Conservation (phyloP, 2,797 vertebrate genomes). For the Martes flavigula region DNA sequence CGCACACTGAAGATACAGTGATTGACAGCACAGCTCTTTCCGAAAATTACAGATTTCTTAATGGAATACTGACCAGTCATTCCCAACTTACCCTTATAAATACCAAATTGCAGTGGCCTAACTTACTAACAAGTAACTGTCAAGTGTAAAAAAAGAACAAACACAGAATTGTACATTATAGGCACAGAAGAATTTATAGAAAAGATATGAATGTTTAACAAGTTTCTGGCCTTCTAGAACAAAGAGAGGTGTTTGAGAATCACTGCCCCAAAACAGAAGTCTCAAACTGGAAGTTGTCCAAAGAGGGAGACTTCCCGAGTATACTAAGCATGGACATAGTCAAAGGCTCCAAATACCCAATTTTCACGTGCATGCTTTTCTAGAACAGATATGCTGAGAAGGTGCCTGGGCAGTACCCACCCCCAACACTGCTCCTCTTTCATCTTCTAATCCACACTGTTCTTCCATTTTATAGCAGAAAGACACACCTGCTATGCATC, state of each 20-base stretch:
- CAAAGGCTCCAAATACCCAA: neutral
- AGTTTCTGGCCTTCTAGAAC: neutral
- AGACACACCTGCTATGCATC: neutral
- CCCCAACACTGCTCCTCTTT: neutral
- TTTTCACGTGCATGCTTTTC: neutral
- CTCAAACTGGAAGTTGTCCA: neutral
- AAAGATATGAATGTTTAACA: neutral
- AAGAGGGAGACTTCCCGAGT: neutral
- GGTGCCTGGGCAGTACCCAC: fast-evolving
- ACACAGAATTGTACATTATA: neutral
- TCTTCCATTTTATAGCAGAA: neutral
- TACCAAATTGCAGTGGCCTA: neutral
- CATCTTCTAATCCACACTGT: neutral
- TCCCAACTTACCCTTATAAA: neutral
- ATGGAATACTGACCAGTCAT: neutral
- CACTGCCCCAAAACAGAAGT: neutral
- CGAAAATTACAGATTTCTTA: conserved; percentile 35
- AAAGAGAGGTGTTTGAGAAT: neutral
- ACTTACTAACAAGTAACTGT: neutral
- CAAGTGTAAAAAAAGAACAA: neutral
- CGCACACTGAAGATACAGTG: neutral
- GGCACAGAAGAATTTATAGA: neutral
- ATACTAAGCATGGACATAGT: neutral
- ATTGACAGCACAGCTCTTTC: neutral
- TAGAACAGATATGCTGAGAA: neutral